A percentile compares a stretch with the other conserved stretches of the same genome.
phyloP scores from a whole-genome alignment of 2,113 vertebrate species.

The Malaclemys terrapin region DNA sequence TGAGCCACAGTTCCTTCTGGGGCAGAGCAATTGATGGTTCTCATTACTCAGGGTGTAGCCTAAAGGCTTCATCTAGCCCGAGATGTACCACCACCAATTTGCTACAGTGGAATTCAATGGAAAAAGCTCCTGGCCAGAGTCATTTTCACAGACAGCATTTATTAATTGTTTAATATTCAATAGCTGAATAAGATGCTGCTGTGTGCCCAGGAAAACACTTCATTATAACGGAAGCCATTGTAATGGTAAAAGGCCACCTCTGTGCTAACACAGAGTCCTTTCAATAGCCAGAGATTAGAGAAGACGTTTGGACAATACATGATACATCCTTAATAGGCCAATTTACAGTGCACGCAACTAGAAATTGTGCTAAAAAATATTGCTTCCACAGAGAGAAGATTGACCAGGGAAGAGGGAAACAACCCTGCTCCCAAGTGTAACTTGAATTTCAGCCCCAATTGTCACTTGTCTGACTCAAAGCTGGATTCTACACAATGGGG shows the following conservation, averaged over 20 bases:
- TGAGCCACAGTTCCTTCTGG: neutral
- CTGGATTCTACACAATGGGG: neutral
- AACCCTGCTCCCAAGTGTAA: fast-evolving
- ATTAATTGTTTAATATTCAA: slow-evolving; percentile 22
- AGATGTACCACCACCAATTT: neutral
- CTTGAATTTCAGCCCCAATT: neutral
- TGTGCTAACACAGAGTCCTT: neutral
- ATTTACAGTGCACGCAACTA: neutral
- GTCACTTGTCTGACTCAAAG: neutral
- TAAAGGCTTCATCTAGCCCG: neutral
- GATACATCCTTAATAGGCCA: neutral
- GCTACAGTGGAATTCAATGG: neutral
- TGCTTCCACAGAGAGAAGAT: neutral
- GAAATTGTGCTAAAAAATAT: neutral
- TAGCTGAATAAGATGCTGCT: neutral
- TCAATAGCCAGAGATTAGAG: neutral
- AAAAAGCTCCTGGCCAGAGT: neutral
- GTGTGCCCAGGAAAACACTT: neutral
- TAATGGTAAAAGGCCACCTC: neutral
- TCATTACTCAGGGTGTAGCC: neutral
- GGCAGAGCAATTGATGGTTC: neutral
- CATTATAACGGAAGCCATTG: neutral
- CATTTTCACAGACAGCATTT: neutral
- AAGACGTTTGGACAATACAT: neutral
- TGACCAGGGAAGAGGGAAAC: neutral